Evolutionary conservation across 1,140 invertebrate species (phyloP), one percentile per base, ranked within the genome.

Genomic region (Pseudobourletiella spinata): DNA sequence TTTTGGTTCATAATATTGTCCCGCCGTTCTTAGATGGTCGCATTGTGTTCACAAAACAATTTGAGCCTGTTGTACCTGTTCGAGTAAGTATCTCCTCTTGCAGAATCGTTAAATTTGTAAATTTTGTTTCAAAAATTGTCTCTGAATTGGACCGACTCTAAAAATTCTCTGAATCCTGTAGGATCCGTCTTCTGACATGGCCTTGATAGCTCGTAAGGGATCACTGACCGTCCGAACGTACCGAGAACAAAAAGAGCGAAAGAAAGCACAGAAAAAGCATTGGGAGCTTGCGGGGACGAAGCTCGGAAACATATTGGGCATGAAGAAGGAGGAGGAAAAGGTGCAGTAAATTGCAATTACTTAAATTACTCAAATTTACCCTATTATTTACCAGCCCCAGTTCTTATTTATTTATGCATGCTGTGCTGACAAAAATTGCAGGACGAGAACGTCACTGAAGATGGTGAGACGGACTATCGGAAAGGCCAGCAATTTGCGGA

Each of bases 21-120:
- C 97, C 97, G 1, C 97, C 97, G 6, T 99, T 99, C 77, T 78
- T 99, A 2, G 97, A 99, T 79, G 97, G 96, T 62, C 80, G 96
- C 42, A 98, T 99, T 72, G 95, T 98, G 0, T 99, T 99, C 72
- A 99, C 97, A 0, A 99, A 99, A 74, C 96, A 99, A 75, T 93
- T 93, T 8, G 95, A 99, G 75, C 94, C 94, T 56, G 89, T 98
- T 54, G 84, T 98, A 69, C 91, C 91, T 55, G 87, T 88, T 15
- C 82, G 78, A 73, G 80, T 88, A 72, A 76, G 74, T 42, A n/a
- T n/a, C n/a, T n/a, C n/a, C n/a, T n/a, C n/a, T n/a, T n/a, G n/a
- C n/a, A n/a, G n/a, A n/a, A n/a, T n/a, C n/a, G n/a, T n/a, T n/a
- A n/a, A n/a, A n/a, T n/a, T n/a, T n/a, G n/a, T n/a, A n/a, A n/a